Evolutionary conservation across 2,113 vertebrate genomes (phyloP).

Genomic region (Haliaeetus leucogaster): DNA sequence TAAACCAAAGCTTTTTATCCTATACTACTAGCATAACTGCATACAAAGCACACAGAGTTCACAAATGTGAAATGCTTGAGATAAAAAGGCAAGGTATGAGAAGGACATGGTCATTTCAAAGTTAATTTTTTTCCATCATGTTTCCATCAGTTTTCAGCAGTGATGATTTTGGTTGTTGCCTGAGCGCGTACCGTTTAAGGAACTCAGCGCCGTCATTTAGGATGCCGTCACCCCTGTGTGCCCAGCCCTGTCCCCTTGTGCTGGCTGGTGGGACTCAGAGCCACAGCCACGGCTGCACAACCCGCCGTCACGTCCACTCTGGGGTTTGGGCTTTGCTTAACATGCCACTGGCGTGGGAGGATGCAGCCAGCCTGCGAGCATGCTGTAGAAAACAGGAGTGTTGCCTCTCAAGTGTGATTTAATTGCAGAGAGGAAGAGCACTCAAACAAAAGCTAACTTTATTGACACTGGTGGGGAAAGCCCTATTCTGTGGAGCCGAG

Average conservation of each 20-base stretch:
- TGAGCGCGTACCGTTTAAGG: neutral
- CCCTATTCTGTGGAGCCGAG: neutral
- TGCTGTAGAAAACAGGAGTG: neutral
- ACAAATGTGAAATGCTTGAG: neutral
- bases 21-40: neutral
- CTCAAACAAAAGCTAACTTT: constrained; percentile 19
- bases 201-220: neutral
- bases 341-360: neutral
- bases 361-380: neutral
- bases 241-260: neutral
- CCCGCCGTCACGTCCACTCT: rapidly evolving
- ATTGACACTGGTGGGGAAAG: neutral
- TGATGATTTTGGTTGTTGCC: neutral
- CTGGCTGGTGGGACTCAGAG: neutral
- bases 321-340: neutral
- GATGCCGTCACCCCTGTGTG: neutral
- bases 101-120: neutral
- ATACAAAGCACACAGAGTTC: neutral
- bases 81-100: neutral
- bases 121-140: neutral
- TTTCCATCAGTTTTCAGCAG: neutral
- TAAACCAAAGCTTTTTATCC: neutral
- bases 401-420: neutral
- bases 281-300: neutral
- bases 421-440: neutral